phyloP scores from a whole-genome alignment of 2,113 vertebrate species.

The Thalassarche chlororhynchos region DNA sequence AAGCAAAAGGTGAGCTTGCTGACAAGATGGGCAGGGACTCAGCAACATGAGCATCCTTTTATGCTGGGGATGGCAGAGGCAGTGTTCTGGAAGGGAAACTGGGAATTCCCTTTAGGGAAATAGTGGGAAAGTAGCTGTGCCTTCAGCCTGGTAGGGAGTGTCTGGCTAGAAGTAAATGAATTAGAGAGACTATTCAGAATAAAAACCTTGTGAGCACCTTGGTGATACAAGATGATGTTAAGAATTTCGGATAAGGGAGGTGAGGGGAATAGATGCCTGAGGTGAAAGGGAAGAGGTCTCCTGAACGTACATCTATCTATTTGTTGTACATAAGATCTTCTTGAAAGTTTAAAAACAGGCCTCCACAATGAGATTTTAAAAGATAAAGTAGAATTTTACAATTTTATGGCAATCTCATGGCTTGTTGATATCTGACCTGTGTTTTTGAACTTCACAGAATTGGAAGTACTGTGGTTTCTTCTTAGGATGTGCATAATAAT shows the following conservation, averaged over 20 bases:
- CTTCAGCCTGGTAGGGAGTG: background rate
- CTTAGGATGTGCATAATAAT: background rate
- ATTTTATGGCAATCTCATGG: background rate
- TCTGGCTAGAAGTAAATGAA: background rate
- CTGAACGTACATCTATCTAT: background rate
- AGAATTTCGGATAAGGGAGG: background rate
- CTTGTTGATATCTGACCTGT: background rate
- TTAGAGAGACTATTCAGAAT: background rate
- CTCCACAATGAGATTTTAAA: background rate
- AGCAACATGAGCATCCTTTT: background rate
- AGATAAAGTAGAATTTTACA: background rate
- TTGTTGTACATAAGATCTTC: background rate
- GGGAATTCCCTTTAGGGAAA: background rate
- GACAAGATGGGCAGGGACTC: no score
- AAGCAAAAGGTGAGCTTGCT: background rate
- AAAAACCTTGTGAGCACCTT: background rate
- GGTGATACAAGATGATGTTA: background rate
- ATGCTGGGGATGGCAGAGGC: fast-evolving
- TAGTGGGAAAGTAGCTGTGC: background rate
- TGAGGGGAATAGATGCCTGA: background rate
- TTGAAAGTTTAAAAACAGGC: background rate
- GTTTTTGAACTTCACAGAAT: background rate
- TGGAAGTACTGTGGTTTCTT: background rate
- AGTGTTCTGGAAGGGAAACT: background rate
- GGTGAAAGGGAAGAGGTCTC: background rate